Evolutionary conservation across 2,888 invertebrate genomes (phyloP).

Genomic region (Rotaria sp.): DNA sequence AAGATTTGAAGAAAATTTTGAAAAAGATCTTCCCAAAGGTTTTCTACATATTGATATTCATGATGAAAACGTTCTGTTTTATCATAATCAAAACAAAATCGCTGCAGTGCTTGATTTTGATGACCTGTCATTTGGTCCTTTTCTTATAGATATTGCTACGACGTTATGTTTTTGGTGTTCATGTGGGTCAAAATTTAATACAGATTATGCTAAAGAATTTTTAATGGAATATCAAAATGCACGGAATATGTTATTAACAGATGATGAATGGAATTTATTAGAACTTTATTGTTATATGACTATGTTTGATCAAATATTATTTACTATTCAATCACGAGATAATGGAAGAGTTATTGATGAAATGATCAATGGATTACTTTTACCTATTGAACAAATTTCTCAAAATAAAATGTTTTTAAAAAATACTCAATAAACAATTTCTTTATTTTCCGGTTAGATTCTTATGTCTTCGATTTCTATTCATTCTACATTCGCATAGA

Average conservation of each 20-base stretch:
- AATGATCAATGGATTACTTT: not conserved
- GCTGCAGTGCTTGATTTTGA: not conserved
- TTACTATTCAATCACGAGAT: not conserved
- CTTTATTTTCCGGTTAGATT: no score
- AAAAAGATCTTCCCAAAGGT: not conserved
- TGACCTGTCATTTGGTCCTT: not conserved
- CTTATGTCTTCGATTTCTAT: no score
- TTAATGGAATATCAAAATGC: not conserved
- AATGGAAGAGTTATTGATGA: not conserved
- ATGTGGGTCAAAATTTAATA: not conserved
- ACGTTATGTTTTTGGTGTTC: not conserved
- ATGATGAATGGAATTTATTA: not conserved
- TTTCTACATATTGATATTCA: not conserved
- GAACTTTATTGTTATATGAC: not conserved
- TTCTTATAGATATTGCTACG: not conserved
- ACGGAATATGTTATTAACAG: not conserved
- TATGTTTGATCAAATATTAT: not conserved
- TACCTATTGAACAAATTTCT: not conserved
- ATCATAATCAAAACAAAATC: not conserved
- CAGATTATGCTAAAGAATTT: not conserved
- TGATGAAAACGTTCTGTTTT: not conserved
- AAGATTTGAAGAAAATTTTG: not conserved
- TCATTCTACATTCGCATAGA: not conserved
- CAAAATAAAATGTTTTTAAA: not conserved
- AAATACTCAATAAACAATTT: not conserved